Percentiles rank a stretch among this genome's conserved stretches.
Conservation (phyloP, 2,888 invertebrate species). For the Erebia palarica region DNA sequence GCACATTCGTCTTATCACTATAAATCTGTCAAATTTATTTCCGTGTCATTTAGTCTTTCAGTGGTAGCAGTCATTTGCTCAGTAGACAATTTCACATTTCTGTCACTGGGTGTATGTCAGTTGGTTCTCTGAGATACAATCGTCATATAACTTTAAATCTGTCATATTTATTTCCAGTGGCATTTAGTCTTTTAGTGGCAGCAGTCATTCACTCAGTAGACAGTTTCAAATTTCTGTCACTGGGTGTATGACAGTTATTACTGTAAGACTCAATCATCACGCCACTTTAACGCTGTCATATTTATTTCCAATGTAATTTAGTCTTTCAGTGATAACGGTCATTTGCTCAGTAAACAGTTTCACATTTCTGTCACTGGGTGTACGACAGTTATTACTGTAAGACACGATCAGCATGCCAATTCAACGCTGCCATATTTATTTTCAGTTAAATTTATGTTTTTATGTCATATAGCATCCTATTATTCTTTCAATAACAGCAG, state of each 20-base stretch:
- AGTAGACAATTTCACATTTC: conserved; percentile 41
- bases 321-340: neutral
- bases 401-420: neutral
- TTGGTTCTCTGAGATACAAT: neutral
- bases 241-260: conserved; percentile 48
- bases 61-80: conserved; percentile 23
- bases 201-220: conserved; percentile 36
- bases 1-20: neutral
- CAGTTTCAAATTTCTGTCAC: conserved; percentile 40
- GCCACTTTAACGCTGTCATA: no score
- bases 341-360: conserved; percentile 1
- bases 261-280: no score
- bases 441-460: no score
- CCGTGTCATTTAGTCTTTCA: neutral
- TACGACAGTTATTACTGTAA: neutral
- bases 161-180: neutral
- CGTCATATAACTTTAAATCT: neutral
- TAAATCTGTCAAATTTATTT: conserved; percentile 28
- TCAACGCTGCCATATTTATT: no score
- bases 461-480: no score
- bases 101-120: conserved; percentile 54
- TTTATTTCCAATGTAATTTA: neutral
- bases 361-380: conserved; percentile 36
- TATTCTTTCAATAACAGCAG: no score
- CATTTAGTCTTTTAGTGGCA: conserved; percentile 2